Percentiles rank a stretch among this genome's conserved stretches.
Conservation (phyloP, 2,797 vertebrate genomes). For the Halcyon smyrnensis region DNA sequence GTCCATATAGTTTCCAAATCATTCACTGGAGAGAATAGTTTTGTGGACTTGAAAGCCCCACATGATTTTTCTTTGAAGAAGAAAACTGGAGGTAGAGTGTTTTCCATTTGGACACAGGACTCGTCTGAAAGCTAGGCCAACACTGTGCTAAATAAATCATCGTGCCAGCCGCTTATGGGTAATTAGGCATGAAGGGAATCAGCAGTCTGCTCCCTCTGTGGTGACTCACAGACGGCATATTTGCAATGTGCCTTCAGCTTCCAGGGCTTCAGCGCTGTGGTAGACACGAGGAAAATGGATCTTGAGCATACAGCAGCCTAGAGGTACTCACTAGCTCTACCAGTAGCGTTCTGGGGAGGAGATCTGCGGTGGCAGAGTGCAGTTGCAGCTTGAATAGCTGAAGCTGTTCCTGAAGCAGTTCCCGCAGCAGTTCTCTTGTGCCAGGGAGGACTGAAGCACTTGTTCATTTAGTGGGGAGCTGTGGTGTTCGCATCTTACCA, state of each 20-base stretch:
- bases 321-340: not conserved
- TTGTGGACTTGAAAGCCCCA: conserved; percentile 13
- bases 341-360: rapidly evolving
- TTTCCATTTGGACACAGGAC: conserved; percentile 67
- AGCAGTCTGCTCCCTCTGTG: conserved; percentile 48
- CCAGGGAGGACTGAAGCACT: not conserved
- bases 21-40: not conserved
- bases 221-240: conserved; percentile 39
- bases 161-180: conserved; percentile 72
- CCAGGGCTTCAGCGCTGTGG: conserved; percentile 14
- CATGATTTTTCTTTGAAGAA: not conserved
- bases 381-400: not conserved
- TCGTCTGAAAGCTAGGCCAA: conserved; percentile 68
- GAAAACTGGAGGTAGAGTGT: not conserved
- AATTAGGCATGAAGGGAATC: conserved; percentile 77
- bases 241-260: conserved; percentile 55
- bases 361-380: rapidly evolving
- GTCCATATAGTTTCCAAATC: not conserved
- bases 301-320: not conserved
- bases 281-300: not conserved
- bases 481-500: rapidly evolving
- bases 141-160: conserved; percentile 66
- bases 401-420: rapidly evolving
- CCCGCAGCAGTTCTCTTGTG: not conserved
- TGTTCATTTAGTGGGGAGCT: not conserved